Evolutionary conservation across 2,113 vertebrate species (phyloP).

Genomic region (Bos indicus): DNA sequence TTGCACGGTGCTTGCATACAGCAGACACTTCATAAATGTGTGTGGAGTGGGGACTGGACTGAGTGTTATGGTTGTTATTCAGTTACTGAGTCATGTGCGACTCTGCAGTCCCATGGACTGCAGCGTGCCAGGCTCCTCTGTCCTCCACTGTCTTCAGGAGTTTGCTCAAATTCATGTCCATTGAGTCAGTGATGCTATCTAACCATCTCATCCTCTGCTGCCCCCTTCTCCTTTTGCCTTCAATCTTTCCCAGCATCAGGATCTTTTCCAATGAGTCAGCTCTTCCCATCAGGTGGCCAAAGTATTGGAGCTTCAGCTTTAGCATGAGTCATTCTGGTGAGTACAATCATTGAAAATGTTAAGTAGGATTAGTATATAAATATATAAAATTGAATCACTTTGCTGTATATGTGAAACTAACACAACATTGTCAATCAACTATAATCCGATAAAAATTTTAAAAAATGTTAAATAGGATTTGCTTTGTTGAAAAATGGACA

Average conservation of each 20-base stretch:
- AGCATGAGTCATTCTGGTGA: neutral
- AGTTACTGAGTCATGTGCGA: neutral
- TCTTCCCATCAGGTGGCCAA: neutral
- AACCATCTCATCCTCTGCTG: neutral
- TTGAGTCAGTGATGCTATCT: neutral
- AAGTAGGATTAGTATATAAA: neutral
- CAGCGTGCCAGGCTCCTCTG: neutral
- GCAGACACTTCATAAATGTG: fast-evolving
- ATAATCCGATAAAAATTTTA: fast-evolving
- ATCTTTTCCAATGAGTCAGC: neutral
- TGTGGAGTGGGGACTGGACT: fast-evolving
- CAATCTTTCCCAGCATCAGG: neutral
- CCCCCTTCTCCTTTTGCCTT: neutral
- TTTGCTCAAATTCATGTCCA: neutral
- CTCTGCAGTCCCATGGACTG: neutral
- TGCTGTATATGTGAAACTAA: neutral
- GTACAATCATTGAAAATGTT: neutral
- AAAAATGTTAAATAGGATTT: neutral
- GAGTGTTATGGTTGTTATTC: neutral
- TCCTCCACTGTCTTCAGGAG: neutral
- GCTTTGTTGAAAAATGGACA: neutral
- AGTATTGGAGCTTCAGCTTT: neutral
- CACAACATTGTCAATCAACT: neutral
- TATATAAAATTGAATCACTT: neutral
- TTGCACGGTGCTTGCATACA: fast-evolving